Evolutionary conservation across 2,888 invertebrate genomes (phyloP).

Genomic region (Phytoseiulus persimilis): DNA sequence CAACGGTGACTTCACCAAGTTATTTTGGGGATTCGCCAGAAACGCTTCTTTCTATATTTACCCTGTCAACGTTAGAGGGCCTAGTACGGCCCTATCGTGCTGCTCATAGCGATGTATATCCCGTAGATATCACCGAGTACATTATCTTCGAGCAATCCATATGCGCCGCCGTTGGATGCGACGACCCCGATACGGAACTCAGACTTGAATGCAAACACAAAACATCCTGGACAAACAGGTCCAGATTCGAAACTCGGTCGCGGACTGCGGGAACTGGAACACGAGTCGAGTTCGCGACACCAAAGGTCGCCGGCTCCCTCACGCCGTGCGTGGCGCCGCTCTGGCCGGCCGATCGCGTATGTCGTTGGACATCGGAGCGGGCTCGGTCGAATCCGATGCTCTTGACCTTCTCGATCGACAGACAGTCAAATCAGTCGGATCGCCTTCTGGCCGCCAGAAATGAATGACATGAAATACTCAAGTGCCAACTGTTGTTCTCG

Average conservation of each 20-base stretch:
- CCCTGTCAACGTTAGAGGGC: background rate
- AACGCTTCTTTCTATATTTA: background rate
- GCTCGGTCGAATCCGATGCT: background rate
- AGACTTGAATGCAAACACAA: too few relatives aligned
- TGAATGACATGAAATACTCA: background rate
- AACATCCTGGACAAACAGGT: too few relatives aligned
- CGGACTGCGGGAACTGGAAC: too few relatives aligned
- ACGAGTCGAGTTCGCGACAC: too few relatives aligned
- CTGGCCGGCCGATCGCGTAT: background rate
- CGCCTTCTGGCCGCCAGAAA: background rate
- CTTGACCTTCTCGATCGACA: background rate
- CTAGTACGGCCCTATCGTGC: too few relatives aligned
- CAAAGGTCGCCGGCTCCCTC: background rate
- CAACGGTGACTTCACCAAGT: background rate
- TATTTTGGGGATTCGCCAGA: background rate
- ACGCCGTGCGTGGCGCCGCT: background rate
- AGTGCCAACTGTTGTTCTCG: background rate
- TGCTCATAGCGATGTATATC: too few relatives aligned
- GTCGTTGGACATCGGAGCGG: background rate
- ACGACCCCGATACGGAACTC: too few relatives aligned
- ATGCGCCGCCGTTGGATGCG: too few relatives aligned
- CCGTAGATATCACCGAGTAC: too few relatives aligned
- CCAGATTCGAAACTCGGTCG: too few relatives aligned
- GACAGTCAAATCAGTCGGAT: background rate
- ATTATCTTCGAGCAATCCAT: too few relatives aligned